Percentiles rank a stretch among this genome's conserved stretches.
Conservation (phyloP, 2,888 invertebrate genomes). For the Microlaimidae sp. region DNA sequence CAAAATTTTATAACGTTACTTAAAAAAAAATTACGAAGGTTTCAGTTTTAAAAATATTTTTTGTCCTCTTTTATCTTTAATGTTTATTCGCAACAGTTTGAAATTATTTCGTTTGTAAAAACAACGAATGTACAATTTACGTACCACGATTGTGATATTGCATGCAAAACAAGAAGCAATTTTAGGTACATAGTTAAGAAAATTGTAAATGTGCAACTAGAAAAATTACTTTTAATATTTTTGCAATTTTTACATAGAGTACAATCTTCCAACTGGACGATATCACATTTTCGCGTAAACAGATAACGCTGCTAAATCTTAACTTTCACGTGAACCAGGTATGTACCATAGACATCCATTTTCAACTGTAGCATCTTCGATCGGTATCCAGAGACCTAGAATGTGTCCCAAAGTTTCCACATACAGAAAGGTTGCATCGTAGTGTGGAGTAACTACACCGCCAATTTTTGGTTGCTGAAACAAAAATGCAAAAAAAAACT, state of each 20-base stretch:
- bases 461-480: slow-evolving; percentile 62
- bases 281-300: not conserved
- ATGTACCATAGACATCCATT: slow-evolving; percentile 89
- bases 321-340: slow-evolving; percentile 71
- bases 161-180: no score
- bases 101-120: no score
- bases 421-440: slow-evolving; percentile 67
- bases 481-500: no score
- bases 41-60: no score
- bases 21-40: no score
- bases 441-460: slow-evolving; percentile 47
- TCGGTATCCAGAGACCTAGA: slow-evolving; percentile 82
- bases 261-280: not conserved
- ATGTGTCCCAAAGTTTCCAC: slow-evolving; percentile 59
- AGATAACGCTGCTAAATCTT: slow-evolving; percentile 42
- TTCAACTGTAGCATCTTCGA: slow-evolving; percentile 74
- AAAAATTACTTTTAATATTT: not conserved
- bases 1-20: no score
- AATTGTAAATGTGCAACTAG: slow-evolving; percentile 15
- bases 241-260: not conserved
- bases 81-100: no score
- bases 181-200: no score
- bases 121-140: no score
- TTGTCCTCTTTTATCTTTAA: no score
- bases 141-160: no score